Base-by-base conservation (phyloP, 2,797 vertebrate species). In the Fistularia commersonii region DNA sequence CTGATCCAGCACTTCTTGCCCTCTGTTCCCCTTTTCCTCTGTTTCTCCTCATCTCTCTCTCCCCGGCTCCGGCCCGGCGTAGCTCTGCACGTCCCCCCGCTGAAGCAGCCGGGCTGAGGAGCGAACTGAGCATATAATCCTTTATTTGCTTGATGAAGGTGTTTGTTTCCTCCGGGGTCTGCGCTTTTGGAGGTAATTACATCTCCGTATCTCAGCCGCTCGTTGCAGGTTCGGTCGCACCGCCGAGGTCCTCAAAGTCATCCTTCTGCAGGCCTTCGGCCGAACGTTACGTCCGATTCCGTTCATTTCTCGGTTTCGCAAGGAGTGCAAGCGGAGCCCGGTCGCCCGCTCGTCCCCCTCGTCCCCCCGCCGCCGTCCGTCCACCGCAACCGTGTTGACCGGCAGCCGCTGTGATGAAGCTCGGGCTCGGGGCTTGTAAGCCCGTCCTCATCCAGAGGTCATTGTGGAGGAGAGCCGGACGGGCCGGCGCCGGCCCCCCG, bases 101-200 rank as follows among this genome's bases (percentile, higher is more conserved):
- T 81, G 83, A 74, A 80, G 82, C 77, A 79, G 74, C 77, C 11
- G 74, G 67, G 83, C 81, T 83, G 73, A 76, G 80, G 79, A 87
- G 80, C 80, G 78, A 87, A 86, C 78, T 82, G 75, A 78, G 76
- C 74, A 76, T 65, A 87, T 90, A 88, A 90, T 90, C 88, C 84
- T 81, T 80, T 85, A 85, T 85, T 84, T 87, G 79, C 84, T 84
- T 84, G 83, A 89, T 76, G 82, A 89, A 90, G 85, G 86, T 84
- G 88, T 86, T 89, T 86, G 71, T 87, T 84, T 81, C 78, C 85
- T 85, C 86, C 41, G 58, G 85, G 83, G 80, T 80, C 13, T 69
- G 71, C 64, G 56, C 71, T 69, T 73, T 76, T 83, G 57, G 71
- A 78, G 70, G 78, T 85, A 88, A 89, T 88, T 88, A 87, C 77